Evolutionary conservation across 2,888 invertebrate genomes (phyloP).

Genomic region (Cosmia pyralina): DNA sequence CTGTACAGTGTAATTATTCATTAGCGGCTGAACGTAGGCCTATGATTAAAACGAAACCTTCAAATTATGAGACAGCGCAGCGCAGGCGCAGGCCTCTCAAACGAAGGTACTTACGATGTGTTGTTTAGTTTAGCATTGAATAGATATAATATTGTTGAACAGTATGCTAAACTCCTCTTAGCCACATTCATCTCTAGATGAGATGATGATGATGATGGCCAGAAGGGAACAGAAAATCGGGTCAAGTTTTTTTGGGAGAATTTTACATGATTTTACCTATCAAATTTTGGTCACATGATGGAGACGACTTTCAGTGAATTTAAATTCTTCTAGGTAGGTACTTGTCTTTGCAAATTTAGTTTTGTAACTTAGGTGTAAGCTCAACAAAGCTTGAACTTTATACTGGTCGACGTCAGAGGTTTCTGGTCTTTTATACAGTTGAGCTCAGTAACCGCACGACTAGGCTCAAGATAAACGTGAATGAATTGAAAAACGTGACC

Average conservation of each 20-base stretch:
- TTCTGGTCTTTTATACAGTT: constrained; percentile 19
- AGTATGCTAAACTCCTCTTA: constrained; percentile 18
- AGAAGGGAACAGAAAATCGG: background rate
- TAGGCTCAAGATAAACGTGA: constrained; percentile 45
- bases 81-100: constrained; percentile 34
- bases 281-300: background rate
- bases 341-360: background rate
- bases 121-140: constrained; percentile 53
- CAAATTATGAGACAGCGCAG: constrained; percentile 43
- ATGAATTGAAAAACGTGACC: constrained; percentile 69
- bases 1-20: constrained; percentile 46
- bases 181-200: background rate
- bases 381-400: constrained; percentile 42
- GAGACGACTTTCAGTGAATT: background rate
- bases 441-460: constrained; percentile 54
- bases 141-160: constrained; percentile 4
- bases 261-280: background rate
- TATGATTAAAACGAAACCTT: constrained; percentile 54
- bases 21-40: constrained; percentile 47
- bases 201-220: no score
- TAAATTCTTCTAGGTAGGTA: background rate
- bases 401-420: constrained; percentile 28
- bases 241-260: background rate
- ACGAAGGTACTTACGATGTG: constrained; percentile 20
- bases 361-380: background rate